Conservation (phyloP, 2,888 invertebrate species). For the Arge pagana region DNA sequence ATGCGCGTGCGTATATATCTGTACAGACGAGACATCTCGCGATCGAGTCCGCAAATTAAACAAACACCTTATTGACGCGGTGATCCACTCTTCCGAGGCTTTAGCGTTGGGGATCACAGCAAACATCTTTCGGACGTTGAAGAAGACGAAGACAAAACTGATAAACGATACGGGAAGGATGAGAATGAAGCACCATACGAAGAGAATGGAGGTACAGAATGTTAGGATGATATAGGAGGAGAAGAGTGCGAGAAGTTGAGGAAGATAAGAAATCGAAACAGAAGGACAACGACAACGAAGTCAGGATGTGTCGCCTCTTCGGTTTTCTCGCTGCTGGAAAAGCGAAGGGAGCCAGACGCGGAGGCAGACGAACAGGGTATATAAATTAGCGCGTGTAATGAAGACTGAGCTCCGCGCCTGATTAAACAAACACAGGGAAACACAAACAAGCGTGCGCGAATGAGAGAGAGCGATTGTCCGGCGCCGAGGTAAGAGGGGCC, state of each 20-base stretch:
- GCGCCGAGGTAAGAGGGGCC: background rate
- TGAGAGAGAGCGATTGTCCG: slow-evolving; percentile 27
- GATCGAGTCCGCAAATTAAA: slow-evolving; percentile 50
- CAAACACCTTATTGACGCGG: slow-evolving; percentile 52
- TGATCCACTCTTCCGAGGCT: slow-evolving; percentile 42
- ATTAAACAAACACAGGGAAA: slow-evolving; percentile 54
- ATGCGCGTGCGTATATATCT: too few relatives aligned
- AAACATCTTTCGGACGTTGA: background rate
- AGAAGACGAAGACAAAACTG: slow-evolving; percentile 3
- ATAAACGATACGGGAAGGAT: background rate
- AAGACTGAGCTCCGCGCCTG: slow-evolving; percentile 54
- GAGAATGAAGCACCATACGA: slow-evolving; percentile 5
- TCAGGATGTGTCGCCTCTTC: background rate
- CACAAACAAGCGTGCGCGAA: slow-evolving; percentile 39
- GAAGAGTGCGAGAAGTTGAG: slow-evolving; percentile 8
- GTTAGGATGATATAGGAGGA: slow-evolving; percentile 16
- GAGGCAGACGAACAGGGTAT: slow-evolving; percentile 46
- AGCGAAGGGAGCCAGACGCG: slow-evolving; percentile 32
- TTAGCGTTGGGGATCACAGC: slow-evolving; percentile 1
- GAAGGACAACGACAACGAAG: background rate
- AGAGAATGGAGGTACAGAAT: background rate
- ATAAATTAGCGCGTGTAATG: slow-evolving; percentile 54
- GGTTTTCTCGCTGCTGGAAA: too few relatives aligned
- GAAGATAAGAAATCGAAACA: background rate
- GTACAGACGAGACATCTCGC: background rate